Base-by-base conservation (phyloP, 2,797 vertebrate species). In the Arctocebus calabarensis region DNA sequence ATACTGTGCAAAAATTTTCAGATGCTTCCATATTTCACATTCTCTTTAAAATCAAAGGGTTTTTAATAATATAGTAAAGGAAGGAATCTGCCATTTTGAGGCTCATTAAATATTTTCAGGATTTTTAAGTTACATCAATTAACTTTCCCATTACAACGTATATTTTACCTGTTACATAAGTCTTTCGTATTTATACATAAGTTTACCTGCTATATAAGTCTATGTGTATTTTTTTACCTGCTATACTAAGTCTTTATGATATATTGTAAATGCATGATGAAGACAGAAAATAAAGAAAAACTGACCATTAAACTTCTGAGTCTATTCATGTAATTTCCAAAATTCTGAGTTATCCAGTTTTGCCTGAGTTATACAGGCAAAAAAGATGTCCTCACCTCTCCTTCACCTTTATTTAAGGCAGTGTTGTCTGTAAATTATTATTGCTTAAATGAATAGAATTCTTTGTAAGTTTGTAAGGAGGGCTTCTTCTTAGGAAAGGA, bases 51-150 rank as follows among this genome's bases (percentile, higher is more conserved):
- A 75, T 94, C 27, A 29, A 94, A 95, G 55, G 84, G 77, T 94
- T 94, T 94, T 95, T 90, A 85, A 55, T 97, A 94, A 88, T 95
- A 77, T 3, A 75, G 29, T 22, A 97, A 95, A 95, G 52, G 89
- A 5, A 70, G 6, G 57, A 27, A n/a, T 68, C 29, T 96, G 27
- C 90, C 19, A 32, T 91, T 95, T 90, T 87, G 7, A 96, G 87
- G 84, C 62, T 84, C 84, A 78, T 68, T 7, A 91, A 40, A 43
- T 94, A 43, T 22, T 92, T 97, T 0, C 4, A 68, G 19, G 61
- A 85, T 90, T 94, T 82, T 66, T 32, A 85, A 90, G 3, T 62
- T 62, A 27, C 62, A n/a, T 43, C 13, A 68, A 20, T 87, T 83
- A 82, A 90, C 52, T 66, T 77, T 91, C 7, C 19, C 62, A 48